A percentile compares a stretch with the other conserved stretches of the same genome.
These are phyloP conservation scores for Asbolus verrucosus DNA, from an alignment of 1,140 invertebrate genomes.

Conservation along the genomic window DNA sequence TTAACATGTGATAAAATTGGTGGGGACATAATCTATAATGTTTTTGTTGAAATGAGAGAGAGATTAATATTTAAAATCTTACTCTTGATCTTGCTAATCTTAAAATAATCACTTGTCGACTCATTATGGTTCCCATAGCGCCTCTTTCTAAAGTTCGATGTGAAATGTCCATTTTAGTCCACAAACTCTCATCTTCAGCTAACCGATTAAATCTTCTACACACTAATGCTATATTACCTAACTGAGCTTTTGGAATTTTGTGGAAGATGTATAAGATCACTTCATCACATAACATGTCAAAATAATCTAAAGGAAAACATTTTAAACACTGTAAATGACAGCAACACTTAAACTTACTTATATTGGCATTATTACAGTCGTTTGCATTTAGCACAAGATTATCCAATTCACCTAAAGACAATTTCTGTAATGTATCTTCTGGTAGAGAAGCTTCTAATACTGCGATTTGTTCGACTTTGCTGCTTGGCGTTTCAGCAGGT, in stretches of 20 bases:
- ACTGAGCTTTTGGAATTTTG: slow-evolving; percentile 82
- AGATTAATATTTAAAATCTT: slow-evolving; percentile 2
- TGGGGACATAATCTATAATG: slow-evolving; percentile 67
- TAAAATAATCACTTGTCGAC: slow-evolving; percentile 79
- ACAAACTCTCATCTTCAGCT: slow-evolving; percentile 84
- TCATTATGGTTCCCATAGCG: slow-evolving; percentile 77
- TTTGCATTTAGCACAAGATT: not conserved
- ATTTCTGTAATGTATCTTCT: slow-evolving; percentile 41
- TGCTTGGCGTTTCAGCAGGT: not conserved
- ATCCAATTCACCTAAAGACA: slow-evolving; percentile 18
- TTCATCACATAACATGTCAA: slow-evolving; percentile 82
- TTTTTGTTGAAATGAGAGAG: not conserved
- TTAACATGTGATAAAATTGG: slow-evolving; percentile 66
- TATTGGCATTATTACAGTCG: not conserved
- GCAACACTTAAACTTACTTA: slow-evolving; percentile 9
- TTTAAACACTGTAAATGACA: too few species aligned
- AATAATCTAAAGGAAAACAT: slow-evolving; percentile 66
- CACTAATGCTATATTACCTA: slow-evolving; percentile 78
- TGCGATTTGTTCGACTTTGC: slow-evolving; percentile 36
- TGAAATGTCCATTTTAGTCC: slow-evolving; percentile 85
- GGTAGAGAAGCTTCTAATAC: slow-evolving; percentile 56
- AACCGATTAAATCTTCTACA: slow-evolving; percentile 78
- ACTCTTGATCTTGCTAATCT: slow-evolving; percentile 70
- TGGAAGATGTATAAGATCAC: slow-evolving; percentile 85
- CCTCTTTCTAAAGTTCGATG: slow-evolving; percentile 74